Percentiles rank a stretch among this genome's conserved stretches.
Evolutionary conservation across 2,113 vertebrate species (phyloP).

Genomic region (Pterophyllum scalare): DNA sequence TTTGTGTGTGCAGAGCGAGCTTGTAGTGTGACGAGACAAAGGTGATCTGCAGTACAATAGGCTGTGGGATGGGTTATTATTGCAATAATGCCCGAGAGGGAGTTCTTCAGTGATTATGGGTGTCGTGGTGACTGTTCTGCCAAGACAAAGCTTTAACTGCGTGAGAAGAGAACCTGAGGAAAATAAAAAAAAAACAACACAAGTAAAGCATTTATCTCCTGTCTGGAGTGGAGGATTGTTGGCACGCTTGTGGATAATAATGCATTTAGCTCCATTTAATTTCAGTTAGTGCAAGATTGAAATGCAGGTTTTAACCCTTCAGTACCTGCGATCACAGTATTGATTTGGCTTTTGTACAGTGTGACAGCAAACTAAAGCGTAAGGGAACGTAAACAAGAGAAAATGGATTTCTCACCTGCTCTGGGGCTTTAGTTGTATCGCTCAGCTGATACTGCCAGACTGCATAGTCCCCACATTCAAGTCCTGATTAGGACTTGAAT

Average conservation of each 20-base stretch:
- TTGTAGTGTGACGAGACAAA: slow-evolving; percentile 14
- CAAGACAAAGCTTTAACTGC: slow-evolving; percentile 4
- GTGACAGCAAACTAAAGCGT: background rate
- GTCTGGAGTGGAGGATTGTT: background rate
- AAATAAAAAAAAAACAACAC: background rate
- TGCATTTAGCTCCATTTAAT: background rate
- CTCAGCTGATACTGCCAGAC: background rate
- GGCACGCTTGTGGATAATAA: background rate
- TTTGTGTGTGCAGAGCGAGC: slow-evolving; percentile 6
- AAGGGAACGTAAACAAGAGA: background rate
- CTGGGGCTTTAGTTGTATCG: background rate
- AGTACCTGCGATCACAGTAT: background rate
- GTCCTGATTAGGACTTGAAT: background rate
- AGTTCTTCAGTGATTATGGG: slow-evolving; percentile 7
- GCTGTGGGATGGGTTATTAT: slow-evolving; percentile 27
- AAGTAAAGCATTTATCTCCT: slow-evolving; percentile 8
- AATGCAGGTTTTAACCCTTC: background rate
- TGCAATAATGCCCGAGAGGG: slow-evolving; percentile 32
- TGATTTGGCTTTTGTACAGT: background rate
- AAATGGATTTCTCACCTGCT: background rate
- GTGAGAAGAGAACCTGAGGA: slow-evolving; percentile 6
- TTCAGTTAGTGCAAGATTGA: background rate
- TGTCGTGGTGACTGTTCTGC: slow-evolving; percentile 3
- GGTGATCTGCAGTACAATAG: slow-evolving; percentile 34
- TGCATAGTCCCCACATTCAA: background rate